Evolutionary conservation across 2,797 vertebrate species (phyloP).

Genomic region (Chaetodon trifasciatus): DNA sequence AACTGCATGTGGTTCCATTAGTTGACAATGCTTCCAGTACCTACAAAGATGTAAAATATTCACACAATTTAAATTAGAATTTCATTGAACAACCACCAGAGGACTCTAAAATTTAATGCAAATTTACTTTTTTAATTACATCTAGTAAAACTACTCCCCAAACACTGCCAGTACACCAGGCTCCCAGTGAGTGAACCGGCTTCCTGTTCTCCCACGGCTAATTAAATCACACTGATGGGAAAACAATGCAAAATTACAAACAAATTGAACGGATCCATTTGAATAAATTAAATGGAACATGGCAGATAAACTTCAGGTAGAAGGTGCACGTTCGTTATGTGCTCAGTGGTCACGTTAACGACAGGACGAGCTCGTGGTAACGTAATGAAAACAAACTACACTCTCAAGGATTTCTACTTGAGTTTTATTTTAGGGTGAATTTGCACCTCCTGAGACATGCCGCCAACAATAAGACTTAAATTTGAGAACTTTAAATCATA

Average conservation of each 20-base stretch:
- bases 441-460: not conserved
- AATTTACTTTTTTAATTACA: conserved; percentile 77
- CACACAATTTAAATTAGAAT: conserved; percentile 53
- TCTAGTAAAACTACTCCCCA: conserved; percentile 57
- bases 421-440: not conserved
- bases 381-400: not conserved
- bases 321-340: conserved; percentile 34
- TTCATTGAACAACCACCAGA: conserved; percentile 50
- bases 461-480: not conserved
- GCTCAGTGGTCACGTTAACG: conserved; percentile 29
- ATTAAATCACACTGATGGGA: conserved; percentile 65
- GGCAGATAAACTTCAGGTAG: conserved; percentile 41
- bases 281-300: conserved; percentile 51
- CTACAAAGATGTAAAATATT: conserved; percentile 42
- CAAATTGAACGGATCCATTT: conserved; percentile 56
- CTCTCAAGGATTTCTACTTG: not conserved
- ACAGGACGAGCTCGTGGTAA: not conserved
- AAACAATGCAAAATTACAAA: conserved; percentile 63
- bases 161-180: conserved; percentile 39
- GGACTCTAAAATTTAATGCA: conserved; percentile 61
- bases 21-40: conserved; percentile 20
- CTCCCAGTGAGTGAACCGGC: conserved; percentile 25
- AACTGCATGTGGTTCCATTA: not conserved
- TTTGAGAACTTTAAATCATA: conserved; percentile 11
- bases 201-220: conserved; percentile 58